Evolutionary conservation across 2,888 invertebrate species (phyloP), one percentile per base, ranked within the genome.

Genomic region (Aelia acuminata): DNA sequence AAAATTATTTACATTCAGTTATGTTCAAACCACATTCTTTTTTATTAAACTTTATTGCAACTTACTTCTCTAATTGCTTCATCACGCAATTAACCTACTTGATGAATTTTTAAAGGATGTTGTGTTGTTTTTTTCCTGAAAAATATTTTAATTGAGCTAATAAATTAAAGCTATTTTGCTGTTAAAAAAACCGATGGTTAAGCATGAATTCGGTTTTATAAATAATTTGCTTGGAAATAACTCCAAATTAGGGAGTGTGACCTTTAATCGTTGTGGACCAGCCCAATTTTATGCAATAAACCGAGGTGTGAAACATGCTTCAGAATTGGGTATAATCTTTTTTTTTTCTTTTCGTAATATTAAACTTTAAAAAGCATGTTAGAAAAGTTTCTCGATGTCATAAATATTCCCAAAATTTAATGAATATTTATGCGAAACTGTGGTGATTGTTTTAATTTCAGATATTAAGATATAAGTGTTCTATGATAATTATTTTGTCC

Each of bases 261-360:
- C 63, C 63, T 70, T 70, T 70, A 70, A 70, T 70, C 31, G 35
- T 70, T 35, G 31, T 20, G 63, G 57, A 35, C 63, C 31, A 35
- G 63, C 63, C 63, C 63, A 70, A 70, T 35, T 70, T 70, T 18
- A 70, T 70, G 63, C 63, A 35, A 70, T 70, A 35, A 70, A 35
- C 63, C 31, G 63, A 70, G 63, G 63, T 70, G 63, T 70, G 63
- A 70, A 70, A 70, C 63, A 70, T 70, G 63, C 63, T 35, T 70
- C 63, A 31, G 35, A 70, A 70, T 70, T 70, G 63, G 31, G 20
- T 35, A 70, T 70, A 70, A 70, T 57, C 26, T 57, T 26, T 35
- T 70, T 20, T 35, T 35, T 70, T 70, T 53, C 18, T 7, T 70
- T 1, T 70, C 35, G 31, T n/a, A 70, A 70, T 70, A 70, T 70